Base-by-base conservation (phyloP, 2,113 vertebrate species). In the Pardalotus punctatus region DNA sequence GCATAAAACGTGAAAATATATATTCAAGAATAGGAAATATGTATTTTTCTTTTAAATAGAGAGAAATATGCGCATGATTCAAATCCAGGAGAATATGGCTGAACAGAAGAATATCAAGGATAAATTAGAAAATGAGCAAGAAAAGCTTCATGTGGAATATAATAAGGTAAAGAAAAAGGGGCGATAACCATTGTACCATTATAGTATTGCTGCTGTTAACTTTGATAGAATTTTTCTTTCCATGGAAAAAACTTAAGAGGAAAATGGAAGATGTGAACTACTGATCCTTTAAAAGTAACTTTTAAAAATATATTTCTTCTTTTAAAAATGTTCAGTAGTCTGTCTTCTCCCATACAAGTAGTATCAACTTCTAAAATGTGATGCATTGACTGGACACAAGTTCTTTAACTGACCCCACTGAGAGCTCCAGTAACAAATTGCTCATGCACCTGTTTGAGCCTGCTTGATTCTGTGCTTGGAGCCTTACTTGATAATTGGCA, bases 1-100 rank as follows among this genome's bases (percentile, higher is more conserved):
- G n/a, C 56, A 12, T 90, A 38, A 74, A 60, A 40, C n/a, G 82
- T 72, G 35, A 54, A 81, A 74, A 58, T 73, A 6, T 38, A 14
- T 43, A 29, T 36, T 67, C 54, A 51, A 54, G 61, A 35, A 20
- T 23, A 57, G 27, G 54, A 69, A 85, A n/a, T 88, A 71, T 47
- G 36, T 14, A 0, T 10, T 93, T 98, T 97, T 97, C 77, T 97
- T 98, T 98, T 94, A 89, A 96, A 97, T 96, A 99, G 99, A 99
- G 98, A 98, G 99, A 95, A 99, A 99, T 98, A 99, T 99, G 99
- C 98, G 99, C 93, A 99, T 99, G 99, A 99, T 99, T 98, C 99
- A 99, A 97, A 99, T 99, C 97, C 99, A 99, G 97, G 99, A 99
- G 98, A 99, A 99, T 97, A 99, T 99, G 98, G 98, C 99, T 24